Percentiles rank a stretch among this genome's conserved stretches.
Evolutionary conservation across 2,888 invertebrate genomes (phyloP).

Genomic region (Muschampia plurimacula): DNA sequence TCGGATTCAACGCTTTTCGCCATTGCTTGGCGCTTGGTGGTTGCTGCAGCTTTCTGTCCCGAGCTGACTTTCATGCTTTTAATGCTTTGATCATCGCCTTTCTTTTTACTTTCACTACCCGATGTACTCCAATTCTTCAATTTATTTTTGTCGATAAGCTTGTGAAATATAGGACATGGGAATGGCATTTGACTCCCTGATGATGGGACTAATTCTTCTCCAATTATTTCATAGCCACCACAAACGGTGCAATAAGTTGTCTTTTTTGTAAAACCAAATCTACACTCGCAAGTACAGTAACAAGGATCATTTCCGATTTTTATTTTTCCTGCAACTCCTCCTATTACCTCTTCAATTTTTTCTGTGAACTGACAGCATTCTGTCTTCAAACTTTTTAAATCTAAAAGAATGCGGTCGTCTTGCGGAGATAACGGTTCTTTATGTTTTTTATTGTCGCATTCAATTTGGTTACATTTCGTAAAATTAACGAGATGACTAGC

Average conservation of each 20-base stretch:
- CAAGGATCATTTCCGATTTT: conserved; percentile 63
- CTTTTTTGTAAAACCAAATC: conserved; percentile 68
- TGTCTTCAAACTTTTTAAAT: conserved; percentile 53
- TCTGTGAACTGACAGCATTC: conserved; percentile 58
- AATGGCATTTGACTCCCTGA: conserved; percentile 55
- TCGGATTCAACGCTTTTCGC: conserved; percentile 63
- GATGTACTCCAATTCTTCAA: conserved; percentile 60
- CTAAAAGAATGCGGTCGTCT: conserved; percentile 61
- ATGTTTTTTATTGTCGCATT: conserved; percentile 56
- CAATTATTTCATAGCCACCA: conserved; percentile 69
- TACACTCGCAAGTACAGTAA: conserved; percentile 74
- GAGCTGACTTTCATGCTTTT: conserved; percentile 52
- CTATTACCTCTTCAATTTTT: conserved; percentile 61
- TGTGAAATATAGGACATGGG: conserved; percentile 76
- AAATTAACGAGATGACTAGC: conserved; percentile 53
- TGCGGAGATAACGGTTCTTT: conserved; percentile 53
- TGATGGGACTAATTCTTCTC: conserved; percentile 60
- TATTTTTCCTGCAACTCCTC: conserved; percentile 61
- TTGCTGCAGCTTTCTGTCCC: conserved; percentile 48
- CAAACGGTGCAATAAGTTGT: conserved; percentile 75
- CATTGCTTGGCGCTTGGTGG: conserved; percentile 46
- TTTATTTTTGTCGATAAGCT: conserved; percentile 65
- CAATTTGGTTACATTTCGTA: conserved; percentile 60
- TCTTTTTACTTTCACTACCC: conserved; percentile 65
- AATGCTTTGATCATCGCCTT: conserved; percentile 49